Percentiles rank a stretch among this genome's conserved stretches.
Conservation (phyloP, 35 echinoderm and acorn worm species). For the Lytechinus variegatus region DNA sequence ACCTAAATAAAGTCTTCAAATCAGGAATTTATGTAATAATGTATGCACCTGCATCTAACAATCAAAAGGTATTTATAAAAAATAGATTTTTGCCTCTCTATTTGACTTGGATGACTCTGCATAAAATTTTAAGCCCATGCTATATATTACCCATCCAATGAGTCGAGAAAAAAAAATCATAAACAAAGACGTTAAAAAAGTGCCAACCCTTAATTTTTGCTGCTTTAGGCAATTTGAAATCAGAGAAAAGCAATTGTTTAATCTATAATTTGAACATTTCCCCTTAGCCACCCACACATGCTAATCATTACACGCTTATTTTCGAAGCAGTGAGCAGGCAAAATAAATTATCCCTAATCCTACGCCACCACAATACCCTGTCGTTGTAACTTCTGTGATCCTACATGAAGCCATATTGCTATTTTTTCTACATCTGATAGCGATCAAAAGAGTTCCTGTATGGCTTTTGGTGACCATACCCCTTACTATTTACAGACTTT, state of each 20-base stretch:
- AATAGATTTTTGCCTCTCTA: background rate
- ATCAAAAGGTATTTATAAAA: too few species aligned
- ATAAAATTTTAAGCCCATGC: background rate
- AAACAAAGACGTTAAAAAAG: background rate
- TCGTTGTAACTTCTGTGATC: background rate
- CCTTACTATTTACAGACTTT: background rate
- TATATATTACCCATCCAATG: background rate
- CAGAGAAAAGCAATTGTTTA: background rate
- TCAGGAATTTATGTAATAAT: too few species aligned
- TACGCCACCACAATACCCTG: background rate
- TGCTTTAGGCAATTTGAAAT: background rate
- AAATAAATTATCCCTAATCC: background rate
- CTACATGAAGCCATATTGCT: background rate
- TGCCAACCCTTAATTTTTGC: background rate
- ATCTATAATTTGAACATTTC: conserved; percentile 6
- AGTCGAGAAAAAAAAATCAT: background rate
- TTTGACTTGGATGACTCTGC: background rate
- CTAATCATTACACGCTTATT: background rate
- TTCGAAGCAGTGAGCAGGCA: background rate
- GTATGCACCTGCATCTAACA: too few species aligned
- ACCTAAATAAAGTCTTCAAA: too few species aligned
- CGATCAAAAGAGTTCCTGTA: background rate
- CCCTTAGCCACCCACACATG: background rate
- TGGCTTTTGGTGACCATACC: background rate
- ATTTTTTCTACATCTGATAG: background rate